A percentile compares a stretch with the other conserved stretches of the same genome.
phyloP scores from a whole-genome alignment of 1,140 invertebrate genomes.

The Drosophila obscura region DNA sequence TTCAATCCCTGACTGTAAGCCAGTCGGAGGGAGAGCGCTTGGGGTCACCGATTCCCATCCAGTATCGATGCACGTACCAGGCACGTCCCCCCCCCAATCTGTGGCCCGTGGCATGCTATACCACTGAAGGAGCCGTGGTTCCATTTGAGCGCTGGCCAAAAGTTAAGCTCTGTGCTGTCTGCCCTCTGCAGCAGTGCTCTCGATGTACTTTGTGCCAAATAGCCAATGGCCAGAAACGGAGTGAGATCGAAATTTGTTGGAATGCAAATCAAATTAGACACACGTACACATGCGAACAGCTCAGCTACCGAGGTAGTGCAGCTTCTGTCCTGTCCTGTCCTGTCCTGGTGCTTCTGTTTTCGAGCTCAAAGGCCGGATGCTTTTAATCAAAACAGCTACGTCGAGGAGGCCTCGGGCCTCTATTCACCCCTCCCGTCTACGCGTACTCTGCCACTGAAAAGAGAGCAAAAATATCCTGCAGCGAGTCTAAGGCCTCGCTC shows the following conservation, averaged over 20 bases:
- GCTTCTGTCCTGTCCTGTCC: constrained; percentile 1
- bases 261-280: constrained; percentile 73
- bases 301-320: background rate
- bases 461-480: constrained; percentile 21
- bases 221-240: constrained; percentile 31
- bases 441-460: background rate
- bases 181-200: too few relatives aligned
- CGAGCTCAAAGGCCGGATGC: constrained; percentile 50
- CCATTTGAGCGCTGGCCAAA: constrained; percentile 24
- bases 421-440: background rate
- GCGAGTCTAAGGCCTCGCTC: background rate
- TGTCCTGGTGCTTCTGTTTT: constrained; percentile 1
- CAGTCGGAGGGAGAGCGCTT: background rate
- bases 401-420: constrained; percentile 12
- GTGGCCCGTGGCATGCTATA: constrained; percentile 1
- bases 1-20: constrained; percentile 5
- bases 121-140: background rate
- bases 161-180: constrained; percentile 14
- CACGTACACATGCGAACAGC: constrained; percentile 7
- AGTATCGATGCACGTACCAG: background rate
- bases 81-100: background rate
- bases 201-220: constrained; percentile 33
- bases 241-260: constrained; percentile 55
- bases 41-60: background rate
- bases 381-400: constrained; percentile 72